Conservation (phyloP, 2,888 invertebrate species). For the Luperina testacea region DNA sequence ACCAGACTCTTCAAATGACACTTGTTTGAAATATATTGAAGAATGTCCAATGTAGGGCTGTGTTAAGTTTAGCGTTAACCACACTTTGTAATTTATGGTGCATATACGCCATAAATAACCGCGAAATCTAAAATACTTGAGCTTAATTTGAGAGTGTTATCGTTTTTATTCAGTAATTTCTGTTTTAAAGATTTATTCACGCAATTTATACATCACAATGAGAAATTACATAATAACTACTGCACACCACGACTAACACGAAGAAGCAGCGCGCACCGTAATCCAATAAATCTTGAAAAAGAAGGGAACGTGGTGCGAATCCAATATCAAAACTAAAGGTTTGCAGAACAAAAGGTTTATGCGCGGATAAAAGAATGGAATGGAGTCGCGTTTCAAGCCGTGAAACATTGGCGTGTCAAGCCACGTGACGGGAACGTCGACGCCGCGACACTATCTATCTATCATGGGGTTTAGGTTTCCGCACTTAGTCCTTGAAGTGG, state of each 20-base stretch:
- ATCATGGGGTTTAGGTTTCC: no score
- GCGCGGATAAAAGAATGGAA: conserved; percentile 78
- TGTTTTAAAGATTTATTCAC: neutral
- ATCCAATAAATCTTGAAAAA: conserved; percentile 75
- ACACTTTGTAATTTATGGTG: neutral
- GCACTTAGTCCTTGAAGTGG: no score
- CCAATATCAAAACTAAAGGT: conserved; percentile 78
- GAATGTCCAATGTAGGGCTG: neutral
- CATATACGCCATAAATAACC: neutral
- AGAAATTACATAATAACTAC: conserved; percentile 56
- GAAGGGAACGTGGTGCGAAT: conserved; percentile 73
- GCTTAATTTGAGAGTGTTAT: neutral
- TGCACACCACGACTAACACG: conserved; percentile 58
- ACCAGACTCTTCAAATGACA: neutral
- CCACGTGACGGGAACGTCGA: conserved; percentile 72
- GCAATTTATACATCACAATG: conserved; percentile 15
- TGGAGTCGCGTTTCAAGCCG: conserved; percentile 69
- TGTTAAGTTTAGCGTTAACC: neutral
- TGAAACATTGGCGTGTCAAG: conserved; percentile 83
- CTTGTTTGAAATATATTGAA: neutral
- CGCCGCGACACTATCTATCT: conserved; percentile 64
- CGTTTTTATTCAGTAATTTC: neutral
- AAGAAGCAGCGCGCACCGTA: conserved; percentile 68
- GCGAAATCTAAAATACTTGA: no score
- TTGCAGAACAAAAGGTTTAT: conserved; percentile 81